Percentiles rank a stretch among this genome's conserved stretches.
phyloP scores from a whole-genome alignment of 2,888 invertebrate species.

The Auanema freiburgensis region DNA sequence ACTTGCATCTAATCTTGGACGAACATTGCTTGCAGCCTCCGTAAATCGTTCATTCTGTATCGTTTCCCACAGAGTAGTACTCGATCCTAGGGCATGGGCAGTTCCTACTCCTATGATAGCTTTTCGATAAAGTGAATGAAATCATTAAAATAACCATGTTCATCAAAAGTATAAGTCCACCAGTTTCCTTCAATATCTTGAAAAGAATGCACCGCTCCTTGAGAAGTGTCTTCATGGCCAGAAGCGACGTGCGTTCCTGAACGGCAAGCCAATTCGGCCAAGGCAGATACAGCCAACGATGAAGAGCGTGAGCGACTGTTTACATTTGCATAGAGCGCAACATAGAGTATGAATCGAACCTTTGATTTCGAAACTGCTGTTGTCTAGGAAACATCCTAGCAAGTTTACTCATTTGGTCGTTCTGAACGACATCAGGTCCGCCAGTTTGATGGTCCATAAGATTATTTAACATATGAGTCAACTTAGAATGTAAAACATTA shows the following conservation, averaged over 20 bases:
- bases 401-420: conserved; percentile 47
- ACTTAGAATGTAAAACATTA: background rate
- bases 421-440: conserved; percentile 56
- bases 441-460: background rate
- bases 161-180: conserved; percentile 84
- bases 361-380: conserved; percentile 4
- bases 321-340: too few relatives aligned
- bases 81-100: conserved; percentile 57
- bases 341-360: background rate
- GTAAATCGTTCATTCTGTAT: conserved; percentile 19
- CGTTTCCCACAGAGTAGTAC: conserved; percentile 38
- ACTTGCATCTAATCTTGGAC: conserved; percentile 10
- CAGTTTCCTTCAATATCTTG: conserved; percentile 72
- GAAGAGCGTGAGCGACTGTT: background rate
- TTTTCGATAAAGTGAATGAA: conserved; percentile 1
- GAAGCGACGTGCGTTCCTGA: conserved; percentile 75
- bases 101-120: conserved; percentile 47
- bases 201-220: conserved; percentile 73
- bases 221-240: conserved; percentile 80
- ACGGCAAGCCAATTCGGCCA: conserved; percentile 58
- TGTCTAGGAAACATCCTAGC: background rate
- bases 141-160: conserved; percentile 70
- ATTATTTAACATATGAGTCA: background rate
- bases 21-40: background rate
- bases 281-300: conserved; percentile 7